Evolutionary conservation across 2,113 vertebrate species (phyloP), one percentile per base, ranked within the genome.

Genomic region (Otolemur garnettii): DNA sequence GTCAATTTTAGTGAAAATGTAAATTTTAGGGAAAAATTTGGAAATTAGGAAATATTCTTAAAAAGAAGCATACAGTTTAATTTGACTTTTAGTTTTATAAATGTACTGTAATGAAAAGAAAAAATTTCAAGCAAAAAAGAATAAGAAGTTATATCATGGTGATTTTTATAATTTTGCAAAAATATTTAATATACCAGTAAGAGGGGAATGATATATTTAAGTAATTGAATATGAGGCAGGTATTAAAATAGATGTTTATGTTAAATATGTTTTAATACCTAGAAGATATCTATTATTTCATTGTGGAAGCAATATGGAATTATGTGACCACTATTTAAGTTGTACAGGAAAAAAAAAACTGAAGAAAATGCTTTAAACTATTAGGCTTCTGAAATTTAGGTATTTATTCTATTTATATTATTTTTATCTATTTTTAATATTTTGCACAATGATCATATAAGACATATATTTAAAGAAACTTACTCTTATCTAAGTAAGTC

Each of bases 41-140:
- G 30, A 35, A 93, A 60, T 71, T 93, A 35, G 69, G 26, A 87
- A 62, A 22, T 19, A 35, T 30, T 18, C 2, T 50, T 82, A 50
- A 95, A 87, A 95, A 45, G 84, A 21, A 94, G 24, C 24, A 38
- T 57, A 69, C 2, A 35, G 0, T 95, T 86, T 91, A 75, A 81
- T 30, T 72, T 91, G 24, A 84, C 93, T 78, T 95, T 97, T 71
- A n/a, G 7, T 87, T 90, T 59, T 95, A 11, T 50, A 97, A 97
- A 77, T 84, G 83, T 8, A 84, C 57, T 45, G 21, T 82, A 77
- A 94, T 45, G 45, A 35, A 80, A 64, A 72, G 22, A 88, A 55
- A 81, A 86, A 95, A 24, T 57, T 12, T 68, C 79, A 87, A 74
- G 21, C 24, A 78, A 64, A 77, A 26, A 35, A 85, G 78, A 17